Evolutionary conservation across 2,797 vertebrate species (phyloP), one percentile per base, ranked within the genome.

Genomic region (Leucoraja ocellata): DNA sequence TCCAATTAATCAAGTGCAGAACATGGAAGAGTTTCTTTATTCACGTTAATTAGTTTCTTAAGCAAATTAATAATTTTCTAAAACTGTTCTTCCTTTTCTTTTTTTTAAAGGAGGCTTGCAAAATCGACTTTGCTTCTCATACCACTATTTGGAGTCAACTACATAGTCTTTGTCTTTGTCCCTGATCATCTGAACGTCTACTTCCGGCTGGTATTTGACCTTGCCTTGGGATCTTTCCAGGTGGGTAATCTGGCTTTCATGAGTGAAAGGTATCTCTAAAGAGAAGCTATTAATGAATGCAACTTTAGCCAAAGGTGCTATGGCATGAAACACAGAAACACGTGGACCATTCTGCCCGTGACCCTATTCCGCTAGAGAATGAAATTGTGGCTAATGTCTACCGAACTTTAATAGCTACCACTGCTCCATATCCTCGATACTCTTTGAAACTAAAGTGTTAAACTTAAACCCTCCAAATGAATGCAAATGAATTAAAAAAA

Each of bases 111-210:
- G 90, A 76, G 90, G n/a, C 90, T 92, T 39, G 68, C 90, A 9
- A 92, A 76, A 11, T 92, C 90, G 18, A 92, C 90, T 14, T 13
- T 92, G 39, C 46, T 92, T 23, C 90, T 92, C 39, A 92, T 92
- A 39, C 90, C 90, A 74, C 23, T 92, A 2, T 74, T 92, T 76
- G 90, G 90, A 23, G 90, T 76, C 10, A 92, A 92, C 71, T 92
- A 92, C 90, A 73, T 92, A 11, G 39, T 92, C 36, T 92, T 92
- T 92, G 90, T 28, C 21, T 92, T 92, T 76, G 90, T 92, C 23
- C 90, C 90, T 58, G 65, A 92, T 23, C 90, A 76, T 58, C 39
- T 92, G 68, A 92, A 74, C 13, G 13, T 28, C 71, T 92, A 74
- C 36, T 46, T 92, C 10, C 28, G 65, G 39, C 11, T 92, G 68